Percentiles rank a stretch among this genome's conserved stretches.
These are phyloP conservation scores for Ianthella basta DNA, from an alignment of 37 sponge, comb jelly and placozoan genomes.

Conservation along the genomic window DNA sequence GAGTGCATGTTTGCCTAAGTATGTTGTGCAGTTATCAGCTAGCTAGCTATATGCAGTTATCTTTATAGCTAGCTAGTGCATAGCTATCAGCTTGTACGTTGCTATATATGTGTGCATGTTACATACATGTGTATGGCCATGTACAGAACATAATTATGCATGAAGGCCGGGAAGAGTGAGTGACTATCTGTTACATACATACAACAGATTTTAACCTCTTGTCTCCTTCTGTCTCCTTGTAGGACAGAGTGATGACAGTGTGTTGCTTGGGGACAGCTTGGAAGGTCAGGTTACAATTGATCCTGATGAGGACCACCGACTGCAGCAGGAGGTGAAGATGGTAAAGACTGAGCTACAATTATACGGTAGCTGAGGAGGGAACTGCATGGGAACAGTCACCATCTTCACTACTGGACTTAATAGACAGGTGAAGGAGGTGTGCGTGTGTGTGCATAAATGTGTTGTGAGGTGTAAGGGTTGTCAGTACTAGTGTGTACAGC, in stretches of 20 bases:
- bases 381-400: slow-evolving; percentile 33
- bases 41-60: too few relatives aligned
- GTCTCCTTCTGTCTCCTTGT: too few relatives aligned
- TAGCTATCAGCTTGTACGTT: too few relatives aligned
- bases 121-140: too few relatives aligned
- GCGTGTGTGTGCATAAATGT: background rate
- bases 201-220: too few relatives aligned
- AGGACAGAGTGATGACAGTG: background rate
- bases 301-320: slow-evolving; percentile 64
- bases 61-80: too few relatives aligned
- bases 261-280: slow-evolving; percentile 33
- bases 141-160: too few relatives aligned
- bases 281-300: slow-evolving; percentile 75
- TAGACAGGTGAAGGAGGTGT: too few relatives aligned
- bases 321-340: slow-evolving; percentile 71
- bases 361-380: slow-evolving; percentile 79
- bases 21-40: background rate
- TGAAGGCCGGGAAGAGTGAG: background rate
- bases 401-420: too few relatives aligned
- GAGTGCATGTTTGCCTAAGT: background rate
- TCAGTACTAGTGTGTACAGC: too few relatives aligned
- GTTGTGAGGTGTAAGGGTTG: background rate
- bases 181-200: too few relatives aligned
- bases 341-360: slow-evolving; percentile 71
- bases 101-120: too few relatives aligned